Evolutionary conservation across 2,888 invertebrate genomes (phyloP).

Genomic region (Andrena camellia): DNA sequence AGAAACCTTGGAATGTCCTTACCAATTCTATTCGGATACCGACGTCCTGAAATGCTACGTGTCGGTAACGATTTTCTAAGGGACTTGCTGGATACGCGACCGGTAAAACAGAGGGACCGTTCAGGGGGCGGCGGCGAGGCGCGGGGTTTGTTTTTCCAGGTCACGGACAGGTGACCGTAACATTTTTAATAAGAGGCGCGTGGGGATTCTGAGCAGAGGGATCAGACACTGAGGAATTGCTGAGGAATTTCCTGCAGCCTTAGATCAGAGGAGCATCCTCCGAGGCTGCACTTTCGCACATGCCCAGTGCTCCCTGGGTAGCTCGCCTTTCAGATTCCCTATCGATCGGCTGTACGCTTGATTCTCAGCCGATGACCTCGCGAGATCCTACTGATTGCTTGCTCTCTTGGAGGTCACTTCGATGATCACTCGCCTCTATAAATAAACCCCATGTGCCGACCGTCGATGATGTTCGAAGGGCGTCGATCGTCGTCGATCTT

Average conservation of each 20-base stretch:
- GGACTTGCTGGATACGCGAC: no score
- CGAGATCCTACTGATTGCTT: conserved; percentile 24
- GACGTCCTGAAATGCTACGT: no score
- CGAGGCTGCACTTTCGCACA: conserved; percentile 37
- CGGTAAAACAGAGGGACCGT: no score
- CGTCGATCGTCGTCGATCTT: neutral
- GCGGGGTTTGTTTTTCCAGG: conserved; percentile 11
- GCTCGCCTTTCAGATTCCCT: conserved; percentile 41
- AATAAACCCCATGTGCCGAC: neutral
- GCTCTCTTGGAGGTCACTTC: conserved; percentile 1
- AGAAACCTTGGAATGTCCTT: no score
- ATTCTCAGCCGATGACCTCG: conserved; percentile 60
- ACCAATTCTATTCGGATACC: no score
- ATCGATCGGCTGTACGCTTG: conserved; percentile 53
- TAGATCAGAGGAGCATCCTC: neutral
- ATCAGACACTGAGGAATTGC: neutral
- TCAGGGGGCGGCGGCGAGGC: no score
- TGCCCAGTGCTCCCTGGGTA: conserved; percentile 31
- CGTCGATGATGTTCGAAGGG: conserved; percentile 4
- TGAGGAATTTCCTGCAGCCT: neutral
- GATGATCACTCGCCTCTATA: conserved; percentile 12
- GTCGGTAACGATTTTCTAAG: no score
- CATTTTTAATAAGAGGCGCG: neutral
- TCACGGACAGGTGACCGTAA: conserved; percentile 10
- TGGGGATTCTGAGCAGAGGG: no score